A percentile compares a stretch with the other conserved stretches of the same genome.
phyloP scores from a whole-genome alignment of 92 coral and sea anemone genomes.

The Zoanthus sociatus region DNA sequence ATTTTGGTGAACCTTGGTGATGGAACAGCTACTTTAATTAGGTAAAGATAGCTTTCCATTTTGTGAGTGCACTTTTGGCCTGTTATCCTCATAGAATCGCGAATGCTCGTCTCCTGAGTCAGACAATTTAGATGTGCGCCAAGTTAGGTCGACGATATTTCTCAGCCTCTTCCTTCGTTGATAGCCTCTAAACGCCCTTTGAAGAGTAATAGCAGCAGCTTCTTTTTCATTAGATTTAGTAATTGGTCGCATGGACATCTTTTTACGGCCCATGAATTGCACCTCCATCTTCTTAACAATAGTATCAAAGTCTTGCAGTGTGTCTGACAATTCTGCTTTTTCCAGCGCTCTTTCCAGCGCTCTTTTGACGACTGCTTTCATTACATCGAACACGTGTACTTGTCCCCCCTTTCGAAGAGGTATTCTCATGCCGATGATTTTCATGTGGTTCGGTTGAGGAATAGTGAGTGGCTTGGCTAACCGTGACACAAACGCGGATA shows the following conservation, averaged over 20 bases:
- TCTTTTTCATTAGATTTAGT: background rate
- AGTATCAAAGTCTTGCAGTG: slow-evolving; percentile 77
- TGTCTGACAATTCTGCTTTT: slow-evolving; percentile 74
- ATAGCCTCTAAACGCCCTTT: slow-evolving; percentile 28
- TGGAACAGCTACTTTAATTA: background rate
- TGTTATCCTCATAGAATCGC: background rate
- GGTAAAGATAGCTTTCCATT: background rate
- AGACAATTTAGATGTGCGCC: background rate
- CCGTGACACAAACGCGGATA: slow-evolving; percentile 75
- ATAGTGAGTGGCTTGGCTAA: slow-evolving; percentile 84
- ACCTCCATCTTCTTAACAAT: slow-evolving; percentile 83
- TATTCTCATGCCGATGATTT: slow-evolving; percentile 74
- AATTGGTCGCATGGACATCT: background rate
- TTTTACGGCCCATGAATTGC: slow-evolving; percentile 56
- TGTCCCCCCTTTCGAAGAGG: slow-evolving; percentile 84
- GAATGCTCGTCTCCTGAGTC: background rate
- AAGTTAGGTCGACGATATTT: background rate
- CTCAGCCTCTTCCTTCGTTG: background rate
- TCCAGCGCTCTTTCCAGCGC: slow-evolving; percentile 78
- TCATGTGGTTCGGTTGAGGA: slow-evolving; percentile 77
- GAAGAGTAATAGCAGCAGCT: slow-evolving; percentile 16
- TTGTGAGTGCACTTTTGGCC: background rate
- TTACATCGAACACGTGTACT: slow-evolving; percentile 88
- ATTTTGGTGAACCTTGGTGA: background rate
- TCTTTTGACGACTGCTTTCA: slow-evolving; percentile 83